Conservation (phyloP, 2,797 vertebrate species). For the Schizopygopsis malacanthus region DNA sequence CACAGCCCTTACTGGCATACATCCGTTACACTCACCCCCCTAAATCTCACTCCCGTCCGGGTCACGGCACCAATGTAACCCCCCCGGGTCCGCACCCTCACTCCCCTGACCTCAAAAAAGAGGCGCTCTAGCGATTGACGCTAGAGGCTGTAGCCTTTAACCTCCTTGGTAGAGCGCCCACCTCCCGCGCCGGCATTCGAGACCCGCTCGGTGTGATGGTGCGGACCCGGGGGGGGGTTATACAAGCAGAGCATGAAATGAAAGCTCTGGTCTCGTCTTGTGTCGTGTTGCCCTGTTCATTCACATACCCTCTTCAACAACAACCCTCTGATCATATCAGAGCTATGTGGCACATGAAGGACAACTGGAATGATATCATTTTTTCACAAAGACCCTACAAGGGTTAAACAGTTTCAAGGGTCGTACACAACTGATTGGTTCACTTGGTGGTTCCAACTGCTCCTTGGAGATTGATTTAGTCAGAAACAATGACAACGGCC, state of each 20-base stretch:
- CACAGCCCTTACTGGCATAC: too few species aligned
- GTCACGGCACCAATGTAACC: too few species aligned
- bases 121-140: too few species aligned
- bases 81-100: too few species aligned
- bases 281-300: slow-evolving; percentile 73
- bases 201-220: too few species aligned
- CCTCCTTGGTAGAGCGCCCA: too few species aligned
- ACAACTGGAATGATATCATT: rapidly evolving
- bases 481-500: slow-evolving; percentile 64
- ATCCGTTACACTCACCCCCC: too few species aligned
- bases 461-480: slow-evolving; percentile 63
- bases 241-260: background rate
- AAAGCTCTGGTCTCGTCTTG: slow-evolving; percentile 66
- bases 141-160: too few species aligned
- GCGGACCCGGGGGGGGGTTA: too few species aligned
- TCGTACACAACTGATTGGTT: slow-evolving; percentile 67
- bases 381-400: background rate
- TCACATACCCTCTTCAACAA: slow-evolving; percentile 54
- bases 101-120: too few species aligned
- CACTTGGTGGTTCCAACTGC: slow-evolving; percentile 66
- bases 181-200: too few species aligned
- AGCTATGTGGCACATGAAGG: slow-evolving; percentile 63
- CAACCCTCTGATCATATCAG: slow-evolving; percentile 55
- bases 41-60: too few species aligned
- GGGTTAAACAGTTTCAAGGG: slow-evolving; percentile 42